Base-by-base conservation (phyloP, 2,888 invertebrate species). In the Aradus depressus region DNA sequence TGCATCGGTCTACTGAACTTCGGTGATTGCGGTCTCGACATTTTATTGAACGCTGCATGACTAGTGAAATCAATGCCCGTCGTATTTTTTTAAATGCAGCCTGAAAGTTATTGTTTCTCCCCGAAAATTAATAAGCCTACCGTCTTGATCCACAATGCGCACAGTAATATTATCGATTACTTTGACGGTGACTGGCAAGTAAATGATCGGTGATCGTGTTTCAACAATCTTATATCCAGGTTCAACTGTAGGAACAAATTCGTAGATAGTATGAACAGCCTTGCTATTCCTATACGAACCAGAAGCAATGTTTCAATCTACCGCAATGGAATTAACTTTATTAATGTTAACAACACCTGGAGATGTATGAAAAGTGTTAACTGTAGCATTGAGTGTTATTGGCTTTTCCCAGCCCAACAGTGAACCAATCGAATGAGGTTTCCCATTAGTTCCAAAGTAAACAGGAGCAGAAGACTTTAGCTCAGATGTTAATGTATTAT, bases 341-440 rank as follows among this genome's bases (percentile, higher is more conserved):
- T 60, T 54, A 53, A 65, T 65, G 44, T 63, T 55, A 16, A 65
- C n/a, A n/a, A n/a, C n/a, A n/a, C n/a, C n/a, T n/a, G n/a, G n/a
- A n/a, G n/a, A n/a, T n/a, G n/a, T n/a, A n/a, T n/a, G n/a, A n/a
- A n/a, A n/a, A n/a, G n/a, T n/a, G n/a, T n/a, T n/a, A n/a, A n/a
- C n/a, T n/a, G n/a, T n/a, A n/a, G n/a, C n/a, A n/a, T n/a, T n/a
- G n/a, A n/a, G n/a, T n/a, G n/a, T n/a, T n/a, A n/a, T n/a, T n/a
- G n/a, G n/a, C n/a, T n/a, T n/a, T n/a, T n/a, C n/a, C n/a, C n/a
- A n/a, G n/a, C n/a, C n/a, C n/a, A n/a, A n/a, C n/a, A n/a, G n/a
- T n/a, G n/a, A n/a, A n/a, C n/a, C n/a, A n/a, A n/a, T n/a, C n/a
- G n/a, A n/a, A n/a, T n/a, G n/a, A n/a, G n/a, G n/a, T n/a, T n/a